Conservation (phyloP, 2,113 vertebrate genomes). For the Macrotus californicus region DNA sequence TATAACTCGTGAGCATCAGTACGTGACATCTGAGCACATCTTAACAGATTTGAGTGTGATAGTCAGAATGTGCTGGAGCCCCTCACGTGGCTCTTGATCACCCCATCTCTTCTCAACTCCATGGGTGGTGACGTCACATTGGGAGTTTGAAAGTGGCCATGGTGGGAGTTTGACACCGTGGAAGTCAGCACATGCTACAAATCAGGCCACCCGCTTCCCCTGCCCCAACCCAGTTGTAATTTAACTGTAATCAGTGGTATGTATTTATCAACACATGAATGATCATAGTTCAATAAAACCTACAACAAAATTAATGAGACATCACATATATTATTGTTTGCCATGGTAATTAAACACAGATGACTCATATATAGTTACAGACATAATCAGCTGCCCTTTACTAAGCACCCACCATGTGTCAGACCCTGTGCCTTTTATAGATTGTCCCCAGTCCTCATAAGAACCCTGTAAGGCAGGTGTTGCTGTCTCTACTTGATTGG, state of each 20-base stretch:
- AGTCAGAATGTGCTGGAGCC: neutral
- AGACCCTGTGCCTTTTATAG: neutral
- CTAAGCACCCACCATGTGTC: neutral
- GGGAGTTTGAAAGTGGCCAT: neutral
- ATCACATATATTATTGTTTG: neutral
- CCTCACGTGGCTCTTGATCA: neutral
- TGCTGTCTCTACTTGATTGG: neutral
- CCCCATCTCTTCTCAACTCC: neutral
- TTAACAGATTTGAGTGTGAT: neutral
- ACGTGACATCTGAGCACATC: neutral
- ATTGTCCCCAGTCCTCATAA: neutral
- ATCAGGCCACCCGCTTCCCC: neutral
- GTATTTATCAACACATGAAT: conserved; percentile 1
- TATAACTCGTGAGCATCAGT: neutral
- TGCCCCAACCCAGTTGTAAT: neutral
- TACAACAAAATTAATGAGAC: conserved; percentile 12
- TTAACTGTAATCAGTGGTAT: conserved; percentile 3
- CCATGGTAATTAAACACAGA: conserved; percentile 12
- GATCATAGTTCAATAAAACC: conserved; percentile 28
- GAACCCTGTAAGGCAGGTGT: neutral
- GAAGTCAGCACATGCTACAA: neutral
- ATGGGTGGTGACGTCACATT: fast-evolving
- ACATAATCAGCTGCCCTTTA: neutral
- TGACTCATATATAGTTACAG: neutral
- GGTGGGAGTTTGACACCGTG: neutral